phyloP scores from a whole-genome alignment of 1,140 invertebrate genomes.

The Dendroctonus ponderosae region DNA sequence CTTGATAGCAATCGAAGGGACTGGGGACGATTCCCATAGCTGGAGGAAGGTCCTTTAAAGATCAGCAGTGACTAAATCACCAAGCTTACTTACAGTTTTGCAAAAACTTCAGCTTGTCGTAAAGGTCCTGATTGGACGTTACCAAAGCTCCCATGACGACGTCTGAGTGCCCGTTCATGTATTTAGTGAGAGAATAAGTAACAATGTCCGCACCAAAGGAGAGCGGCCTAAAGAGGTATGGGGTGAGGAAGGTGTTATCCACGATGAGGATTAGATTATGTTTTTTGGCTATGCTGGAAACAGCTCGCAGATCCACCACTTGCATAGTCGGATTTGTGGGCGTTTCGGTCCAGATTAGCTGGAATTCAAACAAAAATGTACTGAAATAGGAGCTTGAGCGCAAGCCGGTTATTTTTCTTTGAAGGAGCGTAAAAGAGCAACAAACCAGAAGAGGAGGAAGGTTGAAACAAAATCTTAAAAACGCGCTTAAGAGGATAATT shows the following conservation, averaged over 20 bases:
- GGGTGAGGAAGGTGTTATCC: conserved; percentile 96
- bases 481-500: no score
- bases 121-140: conserved; percentile 71
- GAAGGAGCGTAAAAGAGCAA: background rate
- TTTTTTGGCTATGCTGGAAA: conserved; percentile 61
- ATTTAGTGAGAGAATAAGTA: conserved; percentile 94
- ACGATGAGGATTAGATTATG: conserved; percentile 82
- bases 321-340: conserved; percentile 97
- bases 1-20: conserved; percentile 93
- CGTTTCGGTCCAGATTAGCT: conserved; percentile 87
- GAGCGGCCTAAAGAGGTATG: conserved; percentile 93
- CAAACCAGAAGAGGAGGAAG: no score
- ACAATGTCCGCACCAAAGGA: conserved; percentile 89
- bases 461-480: background rate
- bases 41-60: conserved; percentile 48
- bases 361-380: background rate
- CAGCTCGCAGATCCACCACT: conserved; percentile 81
- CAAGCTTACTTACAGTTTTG: conserved; percentile 75
- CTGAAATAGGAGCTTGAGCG: conserved; percentile 58
- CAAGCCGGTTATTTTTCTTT: conserved; percentile 7
- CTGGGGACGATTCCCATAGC: conserved; percentile 91
- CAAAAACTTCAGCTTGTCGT: conserved; percentile 73
- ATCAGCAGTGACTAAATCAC: background rate
- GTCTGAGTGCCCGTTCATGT: conserved; percentile 98
- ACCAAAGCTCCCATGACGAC: conserved; percentile 93